Evolutionary conservation across 2,113 vertebrate species (phyloP), one percentile per base, ranked within the genome.

Genomic region (Hippocampus mohnikei): DNA sequence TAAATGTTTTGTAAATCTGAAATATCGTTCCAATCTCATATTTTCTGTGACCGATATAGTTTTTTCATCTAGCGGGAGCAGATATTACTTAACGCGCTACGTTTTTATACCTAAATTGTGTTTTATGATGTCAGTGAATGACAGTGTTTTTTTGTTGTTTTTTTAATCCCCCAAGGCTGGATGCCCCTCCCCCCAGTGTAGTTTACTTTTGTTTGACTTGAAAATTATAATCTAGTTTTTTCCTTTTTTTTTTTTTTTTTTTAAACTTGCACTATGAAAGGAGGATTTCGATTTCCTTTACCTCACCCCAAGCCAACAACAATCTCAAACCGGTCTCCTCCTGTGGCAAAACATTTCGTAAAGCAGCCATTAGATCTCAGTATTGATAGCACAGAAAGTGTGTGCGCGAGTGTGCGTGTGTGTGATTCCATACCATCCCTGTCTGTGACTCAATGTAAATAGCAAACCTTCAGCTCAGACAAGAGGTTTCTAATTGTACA

Each of bases 251-350:
- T 56, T 84, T 83, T 84, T 62, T 73, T 60, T 63, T 44, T 44
- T 44, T 44, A 81, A 81, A 82, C 85, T 90, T 91, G 88, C 88
- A 89, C 88, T 89, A 88, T 87, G 65, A 87, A 79, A 78, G 55
- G 78, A 86, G 81, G 77, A 75, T 76, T 71, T 21, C 74, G 66
- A 82, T 81, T 80, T 79, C 83, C 9, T 0, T 86, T 84, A 89
- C 87, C 85, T 88, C 84, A 86, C 79, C 87, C 75, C 29, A 74
- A 77, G 75, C 84, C 77, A 86, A 81, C 56, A 84, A 89, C 87
- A 88, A 85, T 91, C 84, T 89, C 80, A 55, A 37, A 60, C 67
- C 69, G 56, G 76, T 67, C 70, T 85, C 77, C 74, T 70, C 25
- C 75, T 81, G 84, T 70, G 78, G 73, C 67, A 69, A 46, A 42